A percentile compares a stretch with the other conserved stretches of the same genome.
phyloP scores from a whole-genome alignment of 2,113 vertebrate species.

The Mastomys natalensis region DNA sequence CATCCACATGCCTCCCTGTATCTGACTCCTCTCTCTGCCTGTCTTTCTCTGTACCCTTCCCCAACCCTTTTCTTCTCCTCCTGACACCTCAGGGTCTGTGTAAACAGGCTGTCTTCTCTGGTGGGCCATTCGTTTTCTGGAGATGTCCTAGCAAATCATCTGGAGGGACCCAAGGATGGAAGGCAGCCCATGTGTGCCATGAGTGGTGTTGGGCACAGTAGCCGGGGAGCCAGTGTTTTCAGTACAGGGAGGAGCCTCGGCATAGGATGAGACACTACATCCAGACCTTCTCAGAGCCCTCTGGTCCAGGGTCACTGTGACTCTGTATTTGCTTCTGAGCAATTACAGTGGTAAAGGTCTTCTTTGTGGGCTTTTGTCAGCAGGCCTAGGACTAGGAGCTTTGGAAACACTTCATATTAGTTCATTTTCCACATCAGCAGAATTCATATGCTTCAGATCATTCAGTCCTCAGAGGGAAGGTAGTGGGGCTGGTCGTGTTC shows the following conservation, averaged over 20 bases:
- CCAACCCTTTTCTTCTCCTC: neutral
- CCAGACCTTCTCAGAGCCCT: neutral
- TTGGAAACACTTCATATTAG: neutral
- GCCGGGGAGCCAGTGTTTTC: neutral
- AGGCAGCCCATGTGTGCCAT: neutral
- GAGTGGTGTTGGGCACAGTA: neutral
- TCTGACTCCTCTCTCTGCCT: neutral
- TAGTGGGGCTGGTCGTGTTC: neutral
- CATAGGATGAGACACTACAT: neutral
- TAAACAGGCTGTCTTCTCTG: neutral
- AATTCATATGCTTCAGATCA: neutral
- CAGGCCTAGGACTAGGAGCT: neutral
- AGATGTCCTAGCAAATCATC: neutral
- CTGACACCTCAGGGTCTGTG: neutral
- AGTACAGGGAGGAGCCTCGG: neutral
- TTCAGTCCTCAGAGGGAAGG: neutral
- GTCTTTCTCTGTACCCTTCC: neutral
- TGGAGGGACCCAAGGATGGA: neutral
- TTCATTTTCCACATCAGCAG: neutral
- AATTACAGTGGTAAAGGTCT: neutral
- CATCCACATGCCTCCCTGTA: neutral
- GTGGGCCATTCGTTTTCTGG: neutral
- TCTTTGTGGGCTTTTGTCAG: neutral
- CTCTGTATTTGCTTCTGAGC: constrained; percentile 4
- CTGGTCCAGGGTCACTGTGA: neutral